Evolutionary conservation across 2,888 invertebrate species (phyloP).

Genomic region (Melanargia galathea): DNA sequence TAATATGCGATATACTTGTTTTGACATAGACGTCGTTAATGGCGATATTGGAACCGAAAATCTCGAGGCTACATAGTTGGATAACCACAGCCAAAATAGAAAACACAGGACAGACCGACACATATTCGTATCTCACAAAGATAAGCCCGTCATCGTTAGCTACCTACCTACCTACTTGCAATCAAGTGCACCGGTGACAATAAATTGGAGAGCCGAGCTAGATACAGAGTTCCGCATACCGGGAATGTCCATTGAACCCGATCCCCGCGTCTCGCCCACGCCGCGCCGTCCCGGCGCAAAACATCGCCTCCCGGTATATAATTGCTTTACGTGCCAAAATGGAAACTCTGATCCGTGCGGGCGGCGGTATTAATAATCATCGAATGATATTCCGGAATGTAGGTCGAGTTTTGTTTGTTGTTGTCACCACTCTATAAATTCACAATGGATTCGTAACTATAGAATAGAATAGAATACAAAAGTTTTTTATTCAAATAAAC

Average conservation of each 20-base stretch:
- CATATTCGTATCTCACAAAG: conserved; percentile 15
- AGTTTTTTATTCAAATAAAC: too few species aligned
- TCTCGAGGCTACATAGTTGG: too few species aligned
- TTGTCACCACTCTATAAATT: not conserved
- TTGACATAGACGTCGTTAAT: too few species aligned
- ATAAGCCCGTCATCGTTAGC: conserved; percentile 26
- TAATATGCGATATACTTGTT: too few species aligned
- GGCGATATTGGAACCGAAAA: too few species aligned
- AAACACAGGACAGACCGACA: not conserved
- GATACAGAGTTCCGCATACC: conserved; percentile 65
- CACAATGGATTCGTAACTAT: not conserved
- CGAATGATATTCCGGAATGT: not conserved
- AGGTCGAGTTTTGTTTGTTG: not conserved
- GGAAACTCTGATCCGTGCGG: conserved; percentile 18
- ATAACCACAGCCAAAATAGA: not conserved
- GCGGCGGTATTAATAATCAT: conserved; percentile 1
- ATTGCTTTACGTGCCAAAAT: conserved; percentile 36
- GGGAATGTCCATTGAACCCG: conserved; percentile 69
- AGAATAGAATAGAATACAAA: too few species aligned
- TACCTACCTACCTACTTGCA: conserved; percentile 27
- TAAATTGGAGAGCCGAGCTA: conserved; percentile 41
- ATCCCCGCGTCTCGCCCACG: conserved; percentile 57
- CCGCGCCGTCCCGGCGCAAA: conserved; percentile 36
- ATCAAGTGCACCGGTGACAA: conserved; percentile 39
- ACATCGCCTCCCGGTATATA: conserved; percentile 35